Percentiles rank a stretch among this genome's conserved stretches.
These are phyloP conservation scores for Thamnophis elegans DNA, from an alignment of 2,797 vertebrate genomes.

Conservation along the genomic window DNA sequence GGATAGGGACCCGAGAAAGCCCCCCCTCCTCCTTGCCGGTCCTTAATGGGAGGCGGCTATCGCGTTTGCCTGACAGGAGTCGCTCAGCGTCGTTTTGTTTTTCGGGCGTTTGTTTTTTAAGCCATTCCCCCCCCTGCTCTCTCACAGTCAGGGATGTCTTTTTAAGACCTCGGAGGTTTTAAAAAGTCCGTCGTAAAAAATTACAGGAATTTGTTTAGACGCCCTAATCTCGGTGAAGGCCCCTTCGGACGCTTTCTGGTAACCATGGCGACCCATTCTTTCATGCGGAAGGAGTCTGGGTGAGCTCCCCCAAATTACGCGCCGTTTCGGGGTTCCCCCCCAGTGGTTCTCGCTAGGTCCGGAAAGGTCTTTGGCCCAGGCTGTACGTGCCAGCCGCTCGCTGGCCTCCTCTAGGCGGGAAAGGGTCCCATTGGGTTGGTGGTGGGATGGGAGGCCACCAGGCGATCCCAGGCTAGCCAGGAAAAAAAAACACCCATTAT, in stretches of 20 bases:
- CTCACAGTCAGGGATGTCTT: background rate
- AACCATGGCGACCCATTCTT: background rate
- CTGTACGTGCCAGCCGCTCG: background rate
- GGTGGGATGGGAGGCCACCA: background rate
- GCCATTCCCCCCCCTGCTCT: fast-evolving
- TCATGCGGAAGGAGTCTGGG: fast-evolving
- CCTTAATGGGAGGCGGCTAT: background rate
- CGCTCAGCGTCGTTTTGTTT: background rate
- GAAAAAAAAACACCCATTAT: background rate
- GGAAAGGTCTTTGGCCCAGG: background rate
- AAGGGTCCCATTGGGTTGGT: background rate
- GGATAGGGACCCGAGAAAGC: background rate
- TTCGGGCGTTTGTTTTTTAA: fast-evolving
- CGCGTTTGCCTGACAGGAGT: background rate
- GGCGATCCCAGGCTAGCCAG: background rate
- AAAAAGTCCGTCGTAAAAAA: background rate
- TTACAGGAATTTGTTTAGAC: fast-evolving
- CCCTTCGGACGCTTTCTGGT: background rate
- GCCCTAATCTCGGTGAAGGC: fast-evolving
- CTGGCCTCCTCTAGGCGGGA: background rate
- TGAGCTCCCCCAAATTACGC: background rate
- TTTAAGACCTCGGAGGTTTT: background rate
- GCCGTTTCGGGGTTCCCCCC: background rate
- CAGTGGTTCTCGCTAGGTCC: background rate
- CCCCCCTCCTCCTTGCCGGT: background rate